Evolutionary conservation across 1,140 invertebrate genomes (phyloP).

Genomic region (Arctopsyche grandis): DNA sequence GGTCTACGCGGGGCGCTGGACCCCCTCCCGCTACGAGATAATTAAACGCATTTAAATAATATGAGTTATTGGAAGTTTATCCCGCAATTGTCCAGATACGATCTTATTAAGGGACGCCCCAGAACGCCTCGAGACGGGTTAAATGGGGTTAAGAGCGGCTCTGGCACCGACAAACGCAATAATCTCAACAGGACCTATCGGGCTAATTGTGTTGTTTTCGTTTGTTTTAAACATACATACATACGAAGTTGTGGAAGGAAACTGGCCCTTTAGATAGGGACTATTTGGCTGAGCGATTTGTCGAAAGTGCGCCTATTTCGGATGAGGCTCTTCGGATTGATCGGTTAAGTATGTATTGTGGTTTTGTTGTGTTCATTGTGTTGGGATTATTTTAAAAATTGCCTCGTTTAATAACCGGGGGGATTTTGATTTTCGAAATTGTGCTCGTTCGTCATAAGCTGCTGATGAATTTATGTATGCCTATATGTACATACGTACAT

Average conservation of each 20-base stretch:
- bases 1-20: neutral
- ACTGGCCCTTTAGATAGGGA: neutral
- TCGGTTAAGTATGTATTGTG: no score
- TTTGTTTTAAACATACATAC: neutral
- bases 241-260: neutral
- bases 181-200: neutral
- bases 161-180: slow-evolving; percentile 10
- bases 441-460: no score
- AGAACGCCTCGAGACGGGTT: slow-evolving; percentile 22
- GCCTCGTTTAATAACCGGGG: no score
- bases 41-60: slow-evolving; percentile 43
- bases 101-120: slow-evolving; percentile 31
- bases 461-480: no score
- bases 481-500: no score
- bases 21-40: slow-evolving; percentile 32
- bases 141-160: slow-evolving; percentile 33
- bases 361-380: no score
- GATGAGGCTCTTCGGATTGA: no score
- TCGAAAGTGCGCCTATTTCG: no score
- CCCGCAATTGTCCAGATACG: slow-evolving; percentile 32
- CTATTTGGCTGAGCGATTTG: neutral
- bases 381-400: no score
- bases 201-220: slow-evolving; percentile 16
- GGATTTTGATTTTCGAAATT: no score
- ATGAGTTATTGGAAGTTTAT: slow-evolving; percentile 36